Evolutionary conservation across 2,797 vertebrate genomes (phyloP).

Genomic region (Trematomus bernacchii): DNA sequence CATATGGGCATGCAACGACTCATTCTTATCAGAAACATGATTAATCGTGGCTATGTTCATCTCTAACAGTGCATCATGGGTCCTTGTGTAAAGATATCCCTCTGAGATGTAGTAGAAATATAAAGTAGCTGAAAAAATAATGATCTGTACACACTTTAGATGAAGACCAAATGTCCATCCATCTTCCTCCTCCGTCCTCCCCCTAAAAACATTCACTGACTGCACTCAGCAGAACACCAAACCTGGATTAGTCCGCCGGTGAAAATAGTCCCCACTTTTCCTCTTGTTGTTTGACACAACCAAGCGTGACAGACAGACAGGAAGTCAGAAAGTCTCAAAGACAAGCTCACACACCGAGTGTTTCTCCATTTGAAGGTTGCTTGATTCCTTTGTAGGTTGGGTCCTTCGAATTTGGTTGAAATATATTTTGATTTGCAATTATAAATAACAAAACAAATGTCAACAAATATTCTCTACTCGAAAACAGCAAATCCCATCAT

Average conservation of each 20-base stretch:
- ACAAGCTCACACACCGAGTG: not conserved
- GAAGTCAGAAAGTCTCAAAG: not conserved
- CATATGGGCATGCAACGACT: no score
- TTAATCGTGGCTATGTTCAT: not conserved
- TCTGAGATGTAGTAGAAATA: not conserved
- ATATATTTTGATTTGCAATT: no score
- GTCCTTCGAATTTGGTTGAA: no score
- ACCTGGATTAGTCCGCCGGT: not conserved
- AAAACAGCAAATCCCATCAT: no score
- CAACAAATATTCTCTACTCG: no score
- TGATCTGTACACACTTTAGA: not conserved
- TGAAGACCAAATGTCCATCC: not conserved
- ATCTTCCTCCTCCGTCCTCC: no score
- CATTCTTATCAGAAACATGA: no score
- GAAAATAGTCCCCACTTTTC: conserved; percentile 7
- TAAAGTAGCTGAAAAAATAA: not conserved
- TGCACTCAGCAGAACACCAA: not conserved
- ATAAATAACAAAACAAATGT: no score
- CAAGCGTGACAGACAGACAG: not conserved
- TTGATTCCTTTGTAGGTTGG: no score
- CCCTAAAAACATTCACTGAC: no score
- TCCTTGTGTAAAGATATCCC: not conserved
- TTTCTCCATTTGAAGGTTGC: no score
- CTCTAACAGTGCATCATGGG: not conserved
- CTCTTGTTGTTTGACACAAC: not conserved